Percentiles rank a stretch among this genome's conserved stretches.
These are phyloP conservation scores for Graptemys geographica DNA, from an alignment of 2,797 vertebrate genomes.

Conservation along the genomic window DNA sequence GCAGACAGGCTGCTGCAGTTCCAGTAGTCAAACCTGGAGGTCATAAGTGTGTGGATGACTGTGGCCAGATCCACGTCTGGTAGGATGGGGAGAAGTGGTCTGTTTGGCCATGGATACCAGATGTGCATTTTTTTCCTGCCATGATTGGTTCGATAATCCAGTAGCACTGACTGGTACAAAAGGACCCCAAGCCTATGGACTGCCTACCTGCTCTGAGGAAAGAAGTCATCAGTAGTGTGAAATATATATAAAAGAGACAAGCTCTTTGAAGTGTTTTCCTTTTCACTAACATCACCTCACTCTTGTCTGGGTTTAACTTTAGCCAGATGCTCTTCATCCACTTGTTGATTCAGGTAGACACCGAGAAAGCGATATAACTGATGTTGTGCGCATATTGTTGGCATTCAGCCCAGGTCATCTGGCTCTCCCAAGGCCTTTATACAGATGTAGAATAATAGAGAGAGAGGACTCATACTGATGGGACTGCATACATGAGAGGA, in stretches of 20 bases:
- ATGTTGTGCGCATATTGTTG: neutral
- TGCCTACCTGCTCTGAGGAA: neutral
- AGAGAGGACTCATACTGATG: neutral
- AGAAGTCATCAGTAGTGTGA: neutral
- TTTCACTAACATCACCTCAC: neutral
- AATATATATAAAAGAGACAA: neutral
- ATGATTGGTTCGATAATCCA: neutral
- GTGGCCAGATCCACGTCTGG: neutral
- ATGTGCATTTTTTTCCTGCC: neutral
- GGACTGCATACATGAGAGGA: neutral
- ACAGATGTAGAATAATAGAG: neutral
- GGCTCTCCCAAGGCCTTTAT: neutral
- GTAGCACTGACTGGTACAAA: neutral
- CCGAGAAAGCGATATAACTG: neutral
- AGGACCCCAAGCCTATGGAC: neutral
- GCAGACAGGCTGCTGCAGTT: neutral
- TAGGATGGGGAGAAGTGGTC: fast-evolving
- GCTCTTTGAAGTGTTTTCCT: neutral
- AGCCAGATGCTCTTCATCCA: neutral
- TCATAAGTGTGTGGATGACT: neutral
- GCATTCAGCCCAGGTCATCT: neutral
- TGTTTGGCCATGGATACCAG: neutral
- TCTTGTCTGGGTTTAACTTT: neutral
- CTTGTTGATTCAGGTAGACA: neutral
- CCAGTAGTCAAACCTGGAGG: neutral